Percentiles rank a stretch among this genome's conserved stretches.
Evolutionary conservation across 2,888 invertebrate species (phyloP).

Genomic region (Oscheius myriophilus): DNA sequence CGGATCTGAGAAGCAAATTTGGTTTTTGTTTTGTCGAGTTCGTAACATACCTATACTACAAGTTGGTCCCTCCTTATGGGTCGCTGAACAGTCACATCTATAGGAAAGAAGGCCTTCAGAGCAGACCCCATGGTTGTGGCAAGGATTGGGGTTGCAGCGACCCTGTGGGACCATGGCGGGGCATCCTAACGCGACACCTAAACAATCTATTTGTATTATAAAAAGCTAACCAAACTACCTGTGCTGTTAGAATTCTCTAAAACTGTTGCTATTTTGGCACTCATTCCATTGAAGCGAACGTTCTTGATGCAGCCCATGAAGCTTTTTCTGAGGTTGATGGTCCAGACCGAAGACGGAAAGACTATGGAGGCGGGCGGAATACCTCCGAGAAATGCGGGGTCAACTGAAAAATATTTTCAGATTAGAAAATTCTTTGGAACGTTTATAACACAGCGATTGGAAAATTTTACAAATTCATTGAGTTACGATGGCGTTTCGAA

Average conservation of each 20-base stretch:
- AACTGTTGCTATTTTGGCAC: slow-evolving; percentile 62
- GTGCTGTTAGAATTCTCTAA: slow-evolving; percentile 55
- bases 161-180: slow-evolving; percentile 37
- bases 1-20: no score
- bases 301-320: slow-evolving; percentile 68
- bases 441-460: no score
- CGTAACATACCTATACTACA: slow-evolving; percentile 56
- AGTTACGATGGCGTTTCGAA: no score
- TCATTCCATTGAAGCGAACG: slow-evolving; percentile 68
- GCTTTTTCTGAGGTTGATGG: slow-evolving; percentile 54
- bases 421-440: no score
- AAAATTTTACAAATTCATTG: no score
- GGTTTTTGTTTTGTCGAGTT: no score
- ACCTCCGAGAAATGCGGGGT: slow-evolving; percentile 59
- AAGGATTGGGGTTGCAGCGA: slow-evolving; percentile 58
- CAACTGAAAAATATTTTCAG: slow-evolving; percentile 46
- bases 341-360: slow-evolving; percentile 54
- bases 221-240: slow-evolving; percentile 22
- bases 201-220: background rate
- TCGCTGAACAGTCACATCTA: slow-evolving; percentile 64
- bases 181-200: slow-evolving; percentile 60
- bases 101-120: slow-evolving; percentile 40
- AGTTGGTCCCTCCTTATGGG: slow-evolving; percentile 60
- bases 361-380: slow-evolving; percentile 44
- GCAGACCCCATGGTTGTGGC: slow-evolving; percentile 64